A percentile compares a stretch with the other conserved stretches of the same genome.
Conservation (phyloP, 2,888 invertebrate genomes). For the Drosophila kanekoi region DNA sequence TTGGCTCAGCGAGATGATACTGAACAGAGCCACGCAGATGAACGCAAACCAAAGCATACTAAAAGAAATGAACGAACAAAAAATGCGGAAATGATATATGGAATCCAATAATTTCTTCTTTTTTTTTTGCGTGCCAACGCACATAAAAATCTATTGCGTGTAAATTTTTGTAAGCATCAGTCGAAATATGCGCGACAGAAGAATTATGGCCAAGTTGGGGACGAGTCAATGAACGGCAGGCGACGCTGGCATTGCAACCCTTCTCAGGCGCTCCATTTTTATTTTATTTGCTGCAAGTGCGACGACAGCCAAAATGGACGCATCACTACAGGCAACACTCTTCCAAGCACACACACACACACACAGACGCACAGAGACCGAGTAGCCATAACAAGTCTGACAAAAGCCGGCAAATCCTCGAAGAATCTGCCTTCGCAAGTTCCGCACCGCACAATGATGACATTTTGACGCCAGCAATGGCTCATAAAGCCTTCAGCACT, state of each 20-base stretch:
- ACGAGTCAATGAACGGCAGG: constrained; percentile 66
- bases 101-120: constrained; percentile 5
- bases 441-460: constrained; percentile 59
- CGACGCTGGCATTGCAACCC: constrained; percentile 50
- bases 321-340: constrained; percentile 23
- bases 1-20: constrained; percentile 87
- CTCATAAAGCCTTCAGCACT: constrained; percentile 81
- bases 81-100: constrained; percentile 57
- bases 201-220: constrained; percentile 64
- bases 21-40: constrained; percentile 86
- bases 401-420: constrained; percentile 52
- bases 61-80: constrained; percentile 14
- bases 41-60: constrained; percentile 87
- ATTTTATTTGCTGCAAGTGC: constrained; percentile 55
- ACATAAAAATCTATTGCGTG: constrained; percentile 83
- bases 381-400: constrained; percentile 53
- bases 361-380: constrained; percentile 6
- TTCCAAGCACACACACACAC: constrained; percentile 22
- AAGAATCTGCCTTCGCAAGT: constrained; percentile 34
- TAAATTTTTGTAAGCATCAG: constrained; percentile 66
- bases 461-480: constrained; percentile 82
- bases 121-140: constrained; percentile 52
- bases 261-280: constrained; percentile 44
- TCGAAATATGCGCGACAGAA: constrained; percentile 56
- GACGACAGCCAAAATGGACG: constrained; percentile 47